Percentiles rank a stretch among this genome's conserved stretches.
Evolutionary conservation across 2,113 vertebrate genomes (phyloP).

Genomic region (Carettochelys insculpta): DNA sequence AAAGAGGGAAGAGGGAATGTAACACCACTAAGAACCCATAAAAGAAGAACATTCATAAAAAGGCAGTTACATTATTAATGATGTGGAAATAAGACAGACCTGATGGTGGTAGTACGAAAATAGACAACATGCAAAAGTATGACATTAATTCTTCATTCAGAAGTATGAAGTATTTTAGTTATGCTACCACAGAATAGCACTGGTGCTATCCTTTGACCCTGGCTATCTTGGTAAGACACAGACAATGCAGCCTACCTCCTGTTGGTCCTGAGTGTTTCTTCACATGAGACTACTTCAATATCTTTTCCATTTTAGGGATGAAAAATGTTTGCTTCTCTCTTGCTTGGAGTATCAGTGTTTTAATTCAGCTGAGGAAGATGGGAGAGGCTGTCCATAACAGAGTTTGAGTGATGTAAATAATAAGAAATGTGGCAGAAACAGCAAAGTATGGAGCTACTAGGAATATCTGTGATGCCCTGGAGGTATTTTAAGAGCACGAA

Average conservation of each 20-base stretch:
- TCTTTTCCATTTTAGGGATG: slow-evolving; percentile 52
- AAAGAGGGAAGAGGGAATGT: not conserved
- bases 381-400: slow-evolving; percentile 22
- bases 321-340: slow-evolving; percentile 54
- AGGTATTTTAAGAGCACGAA: slow-evolving; percentile 22
- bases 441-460: not conserved
- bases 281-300: slow-evolving; percentile 41
- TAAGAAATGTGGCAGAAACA: slow-evolving; percentile 25
- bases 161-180: not conserved
- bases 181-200: not conserved
- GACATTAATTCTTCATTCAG: not conserved
- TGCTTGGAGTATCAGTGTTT: slow-evolving; percentile 37
- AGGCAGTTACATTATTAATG: slow-evolving; percentile 16
- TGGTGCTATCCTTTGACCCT: not conserved
- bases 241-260: slow-evolving; percentile 52
- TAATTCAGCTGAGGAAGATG: slow-evolving; percentile 9
- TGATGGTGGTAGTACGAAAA: not conserved
- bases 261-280: slow-evolving; percentile 54
- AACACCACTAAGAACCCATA: not conserved
- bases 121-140: not conserved
- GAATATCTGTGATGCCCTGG: slow-evolving; percentile 32
- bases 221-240: slow-evolving; percentile 44
- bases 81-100: not conserved
- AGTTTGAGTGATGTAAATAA: slow-evolving; percentile 36
- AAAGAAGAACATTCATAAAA: not conserved